Evolutionary conservation across 1,140 invertebrate species (phyloP).

Genomic region (Hydropsyche tenuis): DNA sequence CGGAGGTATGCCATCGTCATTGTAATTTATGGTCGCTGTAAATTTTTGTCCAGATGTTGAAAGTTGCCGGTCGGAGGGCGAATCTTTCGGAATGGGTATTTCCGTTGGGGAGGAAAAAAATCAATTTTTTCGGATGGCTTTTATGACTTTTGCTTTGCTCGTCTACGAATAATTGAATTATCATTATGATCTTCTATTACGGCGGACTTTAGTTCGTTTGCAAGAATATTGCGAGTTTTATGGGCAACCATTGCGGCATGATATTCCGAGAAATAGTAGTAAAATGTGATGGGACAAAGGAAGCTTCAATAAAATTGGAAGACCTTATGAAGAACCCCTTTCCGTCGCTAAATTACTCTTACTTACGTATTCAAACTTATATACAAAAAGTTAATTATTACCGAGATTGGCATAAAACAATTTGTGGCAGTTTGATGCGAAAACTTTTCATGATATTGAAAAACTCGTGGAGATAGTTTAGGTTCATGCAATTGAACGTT

Average conservation of each 20-base stretch:
- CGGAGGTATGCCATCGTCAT: conserved; percentile 18
- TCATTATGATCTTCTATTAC: conserved; percentile 20
- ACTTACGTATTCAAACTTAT: conserved; percentile 12
- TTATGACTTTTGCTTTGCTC: conserved; percentile 4
- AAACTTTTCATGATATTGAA: too few species aligned
- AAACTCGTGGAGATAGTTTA: too few species aligned
- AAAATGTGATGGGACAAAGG: conserved; percentile 27
- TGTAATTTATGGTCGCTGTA: conserved; percentile 47
- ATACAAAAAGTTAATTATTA: conserved; percentile 20
- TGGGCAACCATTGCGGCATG: conserved; percentile 1
- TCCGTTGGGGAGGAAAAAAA: too few species aligned
- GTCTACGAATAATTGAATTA: conserved; percentile 19
- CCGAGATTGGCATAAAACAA: too few species aligned
- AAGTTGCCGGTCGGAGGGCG: too few species aligned
- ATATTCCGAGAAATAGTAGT: conserved; percentile 23
- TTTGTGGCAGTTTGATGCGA: too few species aligned
- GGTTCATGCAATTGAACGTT: not conserved
- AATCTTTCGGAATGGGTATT: too few species aligned
- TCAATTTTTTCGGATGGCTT: not conserved
- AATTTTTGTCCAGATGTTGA: conserved; percentile 44
- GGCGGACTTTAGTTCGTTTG: not conserved
- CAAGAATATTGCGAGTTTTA: conserved; percentile 13
- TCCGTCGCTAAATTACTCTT: not conserved
- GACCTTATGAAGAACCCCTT: conserved; percentile 6
- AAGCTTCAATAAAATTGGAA: conserved; percentile 27